A percentile compares a stretch with the other conserved stretches of the same genome.
Evolutionary conservation across 2,797 vertebrate genomes (phyloP).

Genomic region (Pseudochirops cupreus): DNA sequence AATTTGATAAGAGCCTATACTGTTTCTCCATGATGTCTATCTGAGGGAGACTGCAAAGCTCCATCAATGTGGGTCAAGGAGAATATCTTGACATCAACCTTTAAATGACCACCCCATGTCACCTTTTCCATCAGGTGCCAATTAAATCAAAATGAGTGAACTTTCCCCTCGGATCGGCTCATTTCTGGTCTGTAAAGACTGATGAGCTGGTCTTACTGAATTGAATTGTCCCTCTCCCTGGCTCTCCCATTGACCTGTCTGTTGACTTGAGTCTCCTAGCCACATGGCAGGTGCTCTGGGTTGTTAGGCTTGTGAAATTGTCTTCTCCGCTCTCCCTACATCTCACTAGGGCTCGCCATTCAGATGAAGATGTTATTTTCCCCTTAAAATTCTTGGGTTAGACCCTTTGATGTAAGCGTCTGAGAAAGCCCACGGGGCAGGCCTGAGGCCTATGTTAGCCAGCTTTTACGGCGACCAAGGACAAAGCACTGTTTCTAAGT

Average conservation of each 20-base stretch:
- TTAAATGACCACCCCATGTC: slow-evolving; percentile 30
- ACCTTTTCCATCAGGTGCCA: background rate
- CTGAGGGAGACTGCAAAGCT: background rate
- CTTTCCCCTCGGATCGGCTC: background rate
- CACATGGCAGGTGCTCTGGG: background rate
- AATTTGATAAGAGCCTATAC: background rate
- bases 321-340: background rate
- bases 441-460: background rate
- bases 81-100: slow-evolving; percentile 9
- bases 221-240: background rate
- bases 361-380: background rate
- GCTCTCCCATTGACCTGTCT: background rate
- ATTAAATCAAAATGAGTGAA: background rate
- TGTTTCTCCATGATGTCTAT: background rate
- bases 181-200: background rate
- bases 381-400: slow-evolving; percentile 11
- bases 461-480: background rate
- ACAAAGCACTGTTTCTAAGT: background rate
- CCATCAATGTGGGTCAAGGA: background rate
- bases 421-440: background rate
- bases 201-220: background rate
- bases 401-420: background rate
- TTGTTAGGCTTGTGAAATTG: background rate
- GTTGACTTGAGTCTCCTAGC: background rate
- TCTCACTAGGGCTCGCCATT: background rate